Evolutionary conservation across 2,888 invertebrate species (phyloP).

Genomic region (Agonopterix heracliana): DNA sequence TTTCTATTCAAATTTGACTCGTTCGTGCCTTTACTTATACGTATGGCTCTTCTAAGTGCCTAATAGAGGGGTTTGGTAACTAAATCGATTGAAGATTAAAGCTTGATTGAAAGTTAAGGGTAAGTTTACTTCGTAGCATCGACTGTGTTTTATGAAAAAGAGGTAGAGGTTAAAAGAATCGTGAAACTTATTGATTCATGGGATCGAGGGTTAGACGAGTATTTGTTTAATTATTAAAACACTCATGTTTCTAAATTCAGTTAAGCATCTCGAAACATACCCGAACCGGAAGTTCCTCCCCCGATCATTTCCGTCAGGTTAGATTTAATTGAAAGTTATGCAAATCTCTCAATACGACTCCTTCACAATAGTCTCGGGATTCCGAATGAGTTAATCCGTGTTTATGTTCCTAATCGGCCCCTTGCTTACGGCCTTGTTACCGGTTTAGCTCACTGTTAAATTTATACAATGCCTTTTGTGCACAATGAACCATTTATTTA

Average conservation of each 20-base stretch:
- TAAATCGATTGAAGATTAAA: conserved; percentile 43
- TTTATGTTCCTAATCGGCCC: conserved; percentile 74
- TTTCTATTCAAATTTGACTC: conserved; percentile 70
- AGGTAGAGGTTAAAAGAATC: background rate
- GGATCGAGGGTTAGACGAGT: background rate
- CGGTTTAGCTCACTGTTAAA: conserved; percentile 66
- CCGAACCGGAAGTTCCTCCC: conserved; percentile 53
- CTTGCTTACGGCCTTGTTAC: conserved; percentile 68
- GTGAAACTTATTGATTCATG: too few relatives aligned
- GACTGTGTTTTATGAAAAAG: background rate
- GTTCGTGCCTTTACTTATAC: conserved; percentile 32
- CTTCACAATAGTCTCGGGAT: conserved; percentile 72
- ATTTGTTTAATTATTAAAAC: conserved; percentile 9
- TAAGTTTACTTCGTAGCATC: conserved; percentile 12
- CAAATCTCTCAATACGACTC: conserved; percentile 74
- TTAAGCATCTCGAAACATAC: conserved; percentile 25
- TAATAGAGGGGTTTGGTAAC: conserved; percentile 30
- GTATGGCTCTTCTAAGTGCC: conserved; percentile 28
- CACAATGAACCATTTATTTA: conserved; percentile 57
- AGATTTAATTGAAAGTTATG: conserved; percentile 75
- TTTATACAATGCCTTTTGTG: conserved; percentile 68
- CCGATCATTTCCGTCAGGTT: conserved; percentile 69
- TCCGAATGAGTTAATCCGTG: conserved; percentile 76
- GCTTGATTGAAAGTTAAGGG: conserved; percentile 40
- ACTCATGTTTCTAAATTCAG: conserved; percentile 7